A percentile compares a stretch with the other conserved stretches of the same genome.
Evolutionary conservation across 2,888 invertebrate genomes (phyloP).

Genomic region (Crioceris asparagi): DNA sequence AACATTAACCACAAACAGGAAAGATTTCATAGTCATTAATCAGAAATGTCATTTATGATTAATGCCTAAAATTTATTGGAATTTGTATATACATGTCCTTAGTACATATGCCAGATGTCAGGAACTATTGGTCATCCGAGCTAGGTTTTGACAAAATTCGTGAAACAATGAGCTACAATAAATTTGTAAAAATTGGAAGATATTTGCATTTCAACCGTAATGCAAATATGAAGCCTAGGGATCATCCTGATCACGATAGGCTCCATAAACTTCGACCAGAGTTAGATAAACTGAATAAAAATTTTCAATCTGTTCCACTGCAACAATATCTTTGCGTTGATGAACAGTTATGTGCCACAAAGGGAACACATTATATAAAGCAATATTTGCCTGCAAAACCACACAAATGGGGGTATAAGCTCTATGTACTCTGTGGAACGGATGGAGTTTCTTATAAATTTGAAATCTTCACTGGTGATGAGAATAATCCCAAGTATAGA

Average conservation of each 20-base stretch:
- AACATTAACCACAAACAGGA: too few relatives aligned
- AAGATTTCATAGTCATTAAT: too few relatives aligned
- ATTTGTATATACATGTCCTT: constrained; percentile 3
- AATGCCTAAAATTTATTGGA: background rate
- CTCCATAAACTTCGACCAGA: constrained; percentile 6
- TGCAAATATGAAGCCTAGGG: constrained; percentile 2
- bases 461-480: constrained; percentile 26
- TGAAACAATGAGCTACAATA: constrained; percentile 5
- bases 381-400: constrained; percentile 31
- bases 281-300: constrained; percentile 1
- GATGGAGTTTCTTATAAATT: constrained; percentile 26
- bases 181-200: constrained; percentile 2
- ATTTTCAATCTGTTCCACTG: background rate
- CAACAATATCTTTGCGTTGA: too few relatives aligned
- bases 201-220: constrained; percentile 7
- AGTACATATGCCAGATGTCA: too few relatives aligned
- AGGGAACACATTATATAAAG: constrained; percentile 17
- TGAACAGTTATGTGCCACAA: constrained; percentile 20
- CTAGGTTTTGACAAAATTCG: background rate
- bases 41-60: too few relatives aligned
- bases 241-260: constrained; percentile 4
- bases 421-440: constrained; percentile 24
- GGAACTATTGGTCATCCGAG: background rate
- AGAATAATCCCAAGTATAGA: constrained; percentile 17
- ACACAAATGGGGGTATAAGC: constrained; percentile 30